These are phyloP conservation scores for Blennius ocellaris DNA, from an alignment of 2,113 vertebrate genomes.

Conservation along the genomic window DNA sequence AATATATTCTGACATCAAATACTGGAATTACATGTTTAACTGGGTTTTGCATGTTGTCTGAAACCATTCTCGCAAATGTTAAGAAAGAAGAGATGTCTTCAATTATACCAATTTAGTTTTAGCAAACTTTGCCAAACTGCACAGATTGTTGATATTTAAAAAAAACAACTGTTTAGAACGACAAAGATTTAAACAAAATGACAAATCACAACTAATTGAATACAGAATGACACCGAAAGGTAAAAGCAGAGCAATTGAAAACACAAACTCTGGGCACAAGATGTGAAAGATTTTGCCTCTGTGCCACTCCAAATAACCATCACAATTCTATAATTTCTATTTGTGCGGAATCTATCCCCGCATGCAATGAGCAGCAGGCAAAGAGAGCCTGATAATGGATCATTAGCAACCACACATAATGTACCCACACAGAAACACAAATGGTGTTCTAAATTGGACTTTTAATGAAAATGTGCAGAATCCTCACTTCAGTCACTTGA, in stretches of 20 bases:
- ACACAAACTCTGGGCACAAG: slow-evolving; percentile 3
- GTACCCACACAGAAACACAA: background rate
- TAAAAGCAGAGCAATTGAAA: background rate
- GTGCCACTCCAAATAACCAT: slow-evolving; percentile 8
- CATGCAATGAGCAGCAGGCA: background rate
- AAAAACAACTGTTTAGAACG: no score
- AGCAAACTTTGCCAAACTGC: background rate
- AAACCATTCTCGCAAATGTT: no score
- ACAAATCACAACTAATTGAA: background rate
- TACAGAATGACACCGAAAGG: background rate
- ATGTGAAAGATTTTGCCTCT: background rate
- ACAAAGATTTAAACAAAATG: background rate
- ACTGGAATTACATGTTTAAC: background rate
- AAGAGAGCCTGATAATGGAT: slow-evolving; percentile 3
- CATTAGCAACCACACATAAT: slow-evolving; percentile 4
- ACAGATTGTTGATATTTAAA: no score
- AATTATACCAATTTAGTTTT: background rate
- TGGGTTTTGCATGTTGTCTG: no score
- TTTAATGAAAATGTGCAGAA: background rate
- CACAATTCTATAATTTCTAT: background rate
- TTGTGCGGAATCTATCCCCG: slow-evolving; percentile 21
- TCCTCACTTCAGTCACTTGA: background rate
- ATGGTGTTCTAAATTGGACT: background rate
- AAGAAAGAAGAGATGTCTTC: no score
- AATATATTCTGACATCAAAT: background rate